Evolutionary conservation across 2,797 vertebrate genomes (phyloP).

Genomic region (Diplodus puntazzo): DNA sequence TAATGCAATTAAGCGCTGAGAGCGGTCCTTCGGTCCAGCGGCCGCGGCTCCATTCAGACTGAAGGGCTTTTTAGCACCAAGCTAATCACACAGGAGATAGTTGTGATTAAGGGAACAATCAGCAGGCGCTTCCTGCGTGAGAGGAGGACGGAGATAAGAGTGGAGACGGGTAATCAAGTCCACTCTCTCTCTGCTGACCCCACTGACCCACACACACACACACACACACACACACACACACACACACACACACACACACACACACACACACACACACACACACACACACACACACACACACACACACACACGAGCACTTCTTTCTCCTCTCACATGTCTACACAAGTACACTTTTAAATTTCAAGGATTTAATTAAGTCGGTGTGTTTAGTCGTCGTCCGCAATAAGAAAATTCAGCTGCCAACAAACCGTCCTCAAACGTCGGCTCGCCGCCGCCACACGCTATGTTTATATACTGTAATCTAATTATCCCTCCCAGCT

Average conservation of each 20-base stretch:
- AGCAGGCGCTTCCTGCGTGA: slow-evolving; percentile 67
- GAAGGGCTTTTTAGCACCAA: slow-evolving; percentile 46
- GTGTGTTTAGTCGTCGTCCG: too few species aligned
- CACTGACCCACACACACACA: background rate
- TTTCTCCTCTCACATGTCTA: too few species aligned
- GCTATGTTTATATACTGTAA: slow-evolving; percentile 9
- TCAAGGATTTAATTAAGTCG: too few species aligned
- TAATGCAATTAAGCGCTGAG: slow-evolving; percentile 61
- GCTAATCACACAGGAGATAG: slow-evolving; percentile 64
- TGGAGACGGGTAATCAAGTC: slow-evolving; percentile 57
- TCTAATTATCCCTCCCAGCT: slow-evolving; percentile 24
- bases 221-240: background rate
- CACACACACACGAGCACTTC: background rate
- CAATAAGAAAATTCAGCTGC: background rate
- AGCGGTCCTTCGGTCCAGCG: background rate
- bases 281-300: background rate
- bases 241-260: background rate
- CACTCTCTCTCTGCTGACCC: slow-evolving; percentile 18
- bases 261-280: background rate
- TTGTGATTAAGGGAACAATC: slow-evolving; percentile 69
- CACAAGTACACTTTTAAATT: too few species aligned
- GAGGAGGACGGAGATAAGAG: slow-evolving; percentile 51
- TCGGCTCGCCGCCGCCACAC: background rate
- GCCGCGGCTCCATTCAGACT: slow-evolving; percentile 1
- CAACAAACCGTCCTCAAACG: background rate